Conservation (phyloP, 2,113 vertebrate genomes). For the Natator depressus region DNA sequence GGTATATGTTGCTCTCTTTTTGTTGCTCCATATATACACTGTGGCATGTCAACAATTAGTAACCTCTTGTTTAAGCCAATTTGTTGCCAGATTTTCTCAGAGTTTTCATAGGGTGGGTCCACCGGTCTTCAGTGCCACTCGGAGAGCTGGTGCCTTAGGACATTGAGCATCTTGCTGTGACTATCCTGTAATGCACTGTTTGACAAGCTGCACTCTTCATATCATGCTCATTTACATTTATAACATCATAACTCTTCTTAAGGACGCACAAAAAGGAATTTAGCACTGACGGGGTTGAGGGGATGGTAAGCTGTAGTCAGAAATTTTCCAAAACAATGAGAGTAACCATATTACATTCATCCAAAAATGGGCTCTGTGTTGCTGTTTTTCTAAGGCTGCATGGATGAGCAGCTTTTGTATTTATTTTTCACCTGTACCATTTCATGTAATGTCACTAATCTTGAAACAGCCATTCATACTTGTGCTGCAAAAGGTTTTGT, state of each 20-base stretch:
- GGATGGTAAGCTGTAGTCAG: not conserved
- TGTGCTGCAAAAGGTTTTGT: not conserved
- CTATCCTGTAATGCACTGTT: accelerated
- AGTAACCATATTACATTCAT: not conserved
- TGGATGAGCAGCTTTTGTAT: not conserved
- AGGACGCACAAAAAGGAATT: not conserved
- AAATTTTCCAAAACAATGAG: not conserved
- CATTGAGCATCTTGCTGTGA: not conserved
- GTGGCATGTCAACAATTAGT: not conserved
- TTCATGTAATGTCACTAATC: not conserved
- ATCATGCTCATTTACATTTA: not conserved
- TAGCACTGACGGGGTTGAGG: not conserved
- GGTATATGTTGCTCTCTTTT: accelerated
- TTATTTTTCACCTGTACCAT: not conserved
- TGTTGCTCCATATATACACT: accelerated
- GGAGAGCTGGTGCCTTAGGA: not conserved
- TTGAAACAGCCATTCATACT: not conserved
- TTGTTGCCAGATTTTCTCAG: not conserved
- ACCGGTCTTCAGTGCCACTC: not conserved
- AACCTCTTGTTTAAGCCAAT: accelerated
- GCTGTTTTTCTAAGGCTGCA: not conserved
- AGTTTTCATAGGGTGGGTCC: not conserved
- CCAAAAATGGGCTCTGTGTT: not conserved
- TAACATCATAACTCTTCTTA: not conserved
- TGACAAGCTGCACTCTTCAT: not conserved